Conservation (phyloP, 2,113 vertebrate genomes). For the Peromyscus polionotus region DNA sequence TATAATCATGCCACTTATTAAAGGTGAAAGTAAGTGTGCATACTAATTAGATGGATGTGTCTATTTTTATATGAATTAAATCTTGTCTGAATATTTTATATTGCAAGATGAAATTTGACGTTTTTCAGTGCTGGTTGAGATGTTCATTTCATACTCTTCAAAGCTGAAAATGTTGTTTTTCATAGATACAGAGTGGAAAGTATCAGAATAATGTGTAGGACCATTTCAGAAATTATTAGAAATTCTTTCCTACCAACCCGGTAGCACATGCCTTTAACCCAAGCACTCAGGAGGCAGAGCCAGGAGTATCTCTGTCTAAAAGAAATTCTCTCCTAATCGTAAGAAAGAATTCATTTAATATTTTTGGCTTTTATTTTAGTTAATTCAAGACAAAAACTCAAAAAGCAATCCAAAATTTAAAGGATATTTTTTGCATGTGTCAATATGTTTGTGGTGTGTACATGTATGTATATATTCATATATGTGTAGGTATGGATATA, state of each 20-base stretch:
- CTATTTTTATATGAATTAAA: not conserved
- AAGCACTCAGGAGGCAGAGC: no score
- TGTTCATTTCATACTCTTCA: not conserved
- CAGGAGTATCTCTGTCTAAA: no score
- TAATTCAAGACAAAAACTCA: not conserved
- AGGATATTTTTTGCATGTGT: not conserved
- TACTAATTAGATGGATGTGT: no score
- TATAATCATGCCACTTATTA: not conserved
- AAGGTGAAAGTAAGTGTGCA: not conserved
- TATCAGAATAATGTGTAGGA: not conserved
- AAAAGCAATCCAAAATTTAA: no score
- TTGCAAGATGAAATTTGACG: not conserved
- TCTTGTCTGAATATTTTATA: not conserved
- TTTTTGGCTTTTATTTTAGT: not conserved
- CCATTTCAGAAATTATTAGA: not conserved
- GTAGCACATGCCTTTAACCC: no score
- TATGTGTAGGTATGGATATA: not conserved
- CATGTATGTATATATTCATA: not conserved
- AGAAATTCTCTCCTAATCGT: not conserved
- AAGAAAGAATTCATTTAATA: not conserved
- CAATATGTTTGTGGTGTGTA: not conserved
- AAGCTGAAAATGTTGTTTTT: not conserved
- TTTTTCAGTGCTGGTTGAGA: not conserved
- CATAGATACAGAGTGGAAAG: not conserved
- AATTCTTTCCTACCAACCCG: not conserved